Conservation (phyloP, 2,113 vertebrate species). For the Spizaetus ornatus region DNA sequence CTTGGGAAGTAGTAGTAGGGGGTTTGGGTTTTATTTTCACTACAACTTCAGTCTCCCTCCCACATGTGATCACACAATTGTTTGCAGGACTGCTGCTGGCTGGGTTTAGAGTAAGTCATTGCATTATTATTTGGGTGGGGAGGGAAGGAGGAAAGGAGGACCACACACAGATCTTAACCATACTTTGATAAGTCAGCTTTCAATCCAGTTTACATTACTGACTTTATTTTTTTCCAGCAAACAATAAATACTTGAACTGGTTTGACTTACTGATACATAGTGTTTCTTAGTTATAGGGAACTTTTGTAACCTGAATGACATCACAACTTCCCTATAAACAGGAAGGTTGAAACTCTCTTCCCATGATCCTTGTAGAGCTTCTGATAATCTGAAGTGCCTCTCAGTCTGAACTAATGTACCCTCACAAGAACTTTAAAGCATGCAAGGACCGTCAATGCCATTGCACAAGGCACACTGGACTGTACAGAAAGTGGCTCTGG, state of each 20-base stretch:
- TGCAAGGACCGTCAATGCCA: accelerated
- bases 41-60: neutral
- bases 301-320: neutral
- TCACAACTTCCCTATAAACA: neutral
- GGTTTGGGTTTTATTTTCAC: neutral
- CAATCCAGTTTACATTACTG: neutral
- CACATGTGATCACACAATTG: neutral
- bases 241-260: neutral
- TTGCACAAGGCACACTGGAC: accelerated
- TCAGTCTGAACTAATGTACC: neutral
- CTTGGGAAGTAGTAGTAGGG: neutral
- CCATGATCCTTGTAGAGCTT: neutral
- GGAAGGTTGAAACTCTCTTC: neutral
- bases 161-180: neutral
- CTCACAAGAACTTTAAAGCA: neutral
- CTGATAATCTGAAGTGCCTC: neutral
- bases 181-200: neutral
- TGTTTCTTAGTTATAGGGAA: neutral
- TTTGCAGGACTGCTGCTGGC: neutral
- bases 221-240: neutral
- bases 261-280: neutral
- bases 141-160: neutral
- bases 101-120: neutral
- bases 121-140: neutral
- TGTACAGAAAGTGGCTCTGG: neutral